Conservation (phyloP, 2,888 invertebrate species). For the Andrena chrysosceles region DNA sequence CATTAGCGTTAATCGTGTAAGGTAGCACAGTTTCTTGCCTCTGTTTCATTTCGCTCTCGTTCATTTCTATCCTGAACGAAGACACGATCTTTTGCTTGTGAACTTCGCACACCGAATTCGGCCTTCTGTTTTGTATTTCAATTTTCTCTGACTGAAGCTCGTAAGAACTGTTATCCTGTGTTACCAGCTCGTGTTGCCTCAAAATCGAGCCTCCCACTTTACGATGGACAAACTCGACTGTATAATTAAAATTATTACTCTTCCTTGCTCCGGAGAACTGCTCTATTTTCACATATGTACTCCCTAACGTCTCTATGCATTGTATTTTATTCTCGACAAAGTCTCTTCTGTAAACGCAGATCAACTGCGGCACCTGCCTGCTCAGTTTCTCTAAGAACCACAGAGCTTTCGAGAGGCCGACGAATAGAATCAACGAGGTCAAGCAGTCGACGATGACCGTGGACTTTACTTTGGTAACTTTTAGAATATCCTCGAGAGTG, state of each 20-base stretch:
- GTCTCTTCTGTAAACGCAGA: conserved; percentile 80
- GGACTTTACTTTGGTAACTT: conserved; percentile 64
- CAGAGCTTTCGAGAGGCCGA: conserved; percentile 75
- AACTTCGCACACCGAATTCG: background rate
- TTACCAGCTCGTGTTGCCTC: conserved; percentile 73
- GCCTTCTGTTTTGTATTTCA: conserved; percentile 26
- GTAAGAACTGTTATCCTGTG: conserved; percentile 74
- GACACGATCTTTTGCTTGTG: conserved; percentile 55
- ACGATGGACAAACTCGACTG: conserved; percentile 69
- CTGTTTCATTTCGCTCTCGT: conserved; percentile 79
- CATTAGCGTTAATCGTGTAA: conserved; percentile 71
- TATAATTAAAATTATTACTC: conserved; percentile 70
- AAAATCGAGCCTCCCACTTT: conserved; percentile 77
- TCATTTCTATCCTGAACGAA: conserved; percentile 81
- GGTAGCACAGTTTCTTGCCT: conserved; percentile 79
- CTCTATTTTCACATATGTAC: conserved; percentile 77
- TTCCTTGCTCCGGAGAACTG: conserved; percentile 38
- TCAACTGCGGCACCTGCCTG: conserved; percentile 72
- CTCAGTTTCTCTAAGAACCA: conserved; percentile 78
- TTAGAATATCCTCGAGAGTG: conserved; percentile 67
- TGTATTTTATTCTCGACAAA: conserved; percentile 74
- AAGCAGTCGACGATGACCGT: conserved; percentile 79
- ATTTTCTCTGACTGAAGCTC: conserved; percentile 72
- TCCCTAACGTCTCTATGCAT: conserved; percentile 79
- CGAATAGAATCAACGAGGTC: conserved; percentile 75